Conservation (phyloP, 2,888 invertebrate species). For the Palloptera scutellata region DNA sequence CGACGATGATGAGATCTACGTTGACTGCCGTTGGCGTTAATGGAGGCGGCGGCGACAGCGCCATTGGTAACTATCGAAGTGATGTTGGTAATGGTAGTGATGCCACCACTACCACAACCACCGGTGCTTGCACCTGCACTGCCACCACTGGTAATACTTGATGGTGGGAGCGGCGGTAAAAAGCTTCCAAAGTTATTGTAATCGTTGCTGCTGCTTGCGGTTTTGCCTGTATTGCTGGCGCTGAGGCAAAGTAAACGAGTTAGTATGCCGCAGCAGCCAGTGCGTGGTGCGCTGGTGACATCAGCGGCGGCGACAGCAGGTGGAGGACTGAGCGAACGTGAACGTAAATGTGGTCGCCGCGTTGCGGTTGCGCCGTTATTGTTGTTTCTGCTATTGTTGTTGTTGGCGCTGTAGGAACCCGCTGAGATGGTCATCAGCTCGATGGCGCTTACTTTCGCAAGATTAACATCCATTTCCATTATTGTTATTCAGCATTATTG, state of each 20-base stretch:
- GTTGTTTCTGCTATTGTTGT: slow-evolving; percentile 34
- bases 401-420: slow-evolving; percentile 48
- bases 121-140: slow-evolving; percentile 43
- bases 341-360: slow-evolving; percentile 26
- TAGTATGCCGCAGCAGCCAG: slow-evolving; percentile 55
- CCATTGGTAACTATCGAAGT: slow-evolving; percentile 22
- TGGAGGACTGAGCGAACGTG: slow-evolving; percentile 30
- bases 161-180: slow-evolving; percentile 10
- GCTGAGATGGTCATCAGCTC: slow-evolving; percentile 61
- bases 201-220: slow-evolving; percentile 50
- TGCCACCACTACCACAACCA: slow-evolving; percentile 41
- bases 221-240: slow-evolving; percentile 45
- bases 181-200: slow-evolving; percentile 38
- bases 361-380: slow-evolving; percentile 32
- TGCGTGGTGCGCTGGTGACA: slow-evolving; percentile 32
- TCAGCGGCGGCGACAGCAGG: slow-evolving; percentile 32
- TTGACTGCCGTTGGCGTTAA: slow-evolving; percentile 31
- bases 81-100: neutral
- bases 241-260: slow-evolving; percentile 50
- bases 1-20: slow-evolving; percentile 46
- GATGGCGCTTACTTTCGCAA: slow-evolving; percentile 52
- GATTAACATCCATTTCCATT: slow-evolving; percentile 64
- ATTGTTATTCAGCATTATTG: slow-evolving; percentile 37
- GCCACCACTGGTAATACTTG: slow-evolving; percentile 35
- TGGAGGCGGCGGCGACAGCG: slow-evolving; percentile 18